Evolutionary conservation across 2,888 invertebrate species (phyloP), one percentile per base, ranked within the genome.

Genomic region (Caenorhabditis panamensis): DNA sequence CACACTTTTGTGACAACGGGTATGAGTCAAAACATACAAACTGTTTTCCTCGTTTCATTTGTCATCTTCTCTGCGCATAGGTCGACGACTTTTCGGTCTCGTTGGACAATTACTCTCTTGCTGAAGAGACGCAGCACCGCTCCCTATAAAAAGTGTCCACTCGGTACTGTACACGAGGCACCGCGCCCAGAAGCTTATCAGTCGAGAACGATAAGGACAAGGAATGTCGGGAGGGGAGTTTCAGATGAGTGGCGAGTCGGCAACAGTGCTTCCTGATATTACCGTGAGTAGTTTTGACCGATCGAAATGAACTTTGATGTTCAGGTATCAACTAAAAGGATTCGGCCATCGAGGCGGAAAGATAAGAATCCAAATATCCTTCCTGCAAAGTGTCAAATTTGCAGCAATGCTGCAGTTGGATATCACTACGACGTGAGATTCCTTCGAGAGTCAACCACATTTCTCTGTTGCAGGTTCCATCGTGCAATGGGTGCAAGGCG

Each of bases 361-460:
- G 9, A 41, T 22, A 37, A 26, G 41, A 41, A 41, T 24, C 2
- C 44, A 26, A 56, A 18, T 6, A 13, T 54, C 8, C 44, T 66
- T 18, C 86, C 86, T 6, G 58, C 68, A 4, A 67, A 64, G 9
- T 86, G 86, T 44, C 62, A 37, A 1, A 79, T 86, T 1, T 86
- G 86, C 44, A 73, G 82, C 31, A 80, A 81, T 44, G 56, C 66
- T 6, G 83, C 86, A 1, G 73, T 82, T n/a, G 86, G 84, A 18
- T 86, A 79, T 26, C 84, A 84, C 41, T 84, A 84, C 44, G 79
- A 84, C 49, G 84, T 82, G 24, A 51, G 72, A 36, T 31, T 31
- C 31, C 22, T 11, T 51, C 8, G 22, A 49, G 36, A 31, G 4
- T 0, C 16, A n/a, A 8, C 5, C 5, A 9, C 18, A 31, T 31